These are phyloP conservation scores for Macropis europaea DNA, from an alignment of 2,888 invertebrate genomes.

Conservation along the genomic window DNA sequence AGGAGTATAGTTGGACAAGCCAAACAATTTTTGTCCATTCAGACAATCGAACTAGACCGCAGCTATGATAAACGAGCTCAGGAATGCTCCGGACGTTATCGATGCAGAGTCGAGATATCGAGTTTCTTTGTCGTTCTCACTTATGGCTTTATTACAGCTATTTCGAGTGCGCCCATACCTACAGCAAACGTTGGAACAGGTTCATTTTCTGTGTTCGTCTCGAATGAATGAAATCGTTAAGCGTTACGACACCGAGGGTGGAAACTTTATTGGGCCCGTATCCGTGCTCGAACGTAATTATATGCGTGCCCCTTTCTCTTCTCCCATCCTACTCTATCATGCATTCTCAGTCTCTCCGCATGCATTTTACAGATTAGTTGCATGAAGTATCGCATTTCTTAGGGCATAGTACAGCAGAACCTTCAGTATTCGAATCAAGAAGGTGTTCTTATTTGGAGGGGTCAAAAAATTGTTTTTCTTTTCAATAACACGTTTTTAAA, in stretches of 20 bases:
- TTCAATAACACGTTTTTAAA: too few species aligned
- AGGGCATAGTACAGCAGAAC: too few species aligned
- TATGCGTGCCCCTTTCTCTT: constrained; percentile 1
- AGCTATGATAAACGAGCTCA: constrained; percentile 56
- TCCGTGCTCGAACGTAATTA: constrained; percentile 38
- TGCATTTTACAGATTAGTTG: constrained; percentile 21
- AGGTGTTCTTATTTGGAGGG: too few species aligned
- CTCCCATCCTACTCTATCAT: too few species aligned
- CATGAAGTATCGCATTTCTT: constrained; percentile 25
- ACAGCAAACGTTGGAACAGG: constrained; percentile 55
- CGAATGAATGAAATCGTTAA: constrained; percentile 62
- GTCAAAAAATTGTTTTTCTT: too few species aligned
- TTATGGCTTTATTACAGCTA: constrained; percentile 36
- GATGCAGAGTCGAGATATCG: constrained; percentile 56
- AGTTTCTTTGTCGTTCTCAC: constrained; percentile 38
- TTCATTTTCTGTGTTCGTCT: constrained; percentile 53
- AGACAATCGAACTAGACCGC: background rate
- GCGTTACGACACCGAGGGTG: constrained; percentile 44
- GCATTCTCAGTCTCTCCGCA: background rate
- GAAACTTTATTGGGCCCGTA: constrained; percentile 33
- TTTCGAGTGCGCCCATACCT: constrained; percentile 37
- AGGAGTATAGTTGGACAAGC: too few species aligned
- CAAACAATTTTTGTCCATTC: constrained; percentile 7
- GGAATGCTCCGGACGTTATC: constrained; percentile 61
- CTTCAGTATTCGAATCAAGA: too few species aligned